Evolutionary conservation across 1,140 invertebrate species (phyloP).

Genomic region (Diorhabda sublineata): DNA sequence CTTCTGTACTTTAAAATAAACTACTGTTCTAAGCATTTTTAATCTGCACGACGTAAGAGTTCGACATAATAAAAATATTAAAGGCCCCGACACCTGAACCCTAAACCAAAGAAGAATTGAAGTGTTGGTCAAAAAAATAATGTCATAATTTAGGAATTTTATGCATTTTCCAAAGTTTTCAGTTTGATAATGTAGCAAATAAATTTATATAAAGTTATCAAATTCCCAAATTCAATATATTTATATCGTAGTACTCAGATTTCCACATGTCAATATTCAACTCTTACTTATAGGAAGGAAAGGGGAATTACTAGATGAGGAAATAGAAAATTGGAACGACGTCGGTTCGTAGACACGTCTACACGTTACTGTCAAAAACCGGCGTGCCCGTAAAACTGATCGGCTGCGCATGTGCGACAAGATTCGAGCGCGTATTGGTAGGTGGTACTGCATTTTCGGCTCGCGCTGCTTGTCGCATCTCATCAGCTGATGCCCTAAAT

Average conservation of each 20-base stretch:
- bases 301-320: background rate
- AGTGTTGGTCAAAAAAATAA: no score
- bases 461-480: slow-evolving; percentile 68
- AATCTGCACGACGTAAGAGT: no score
- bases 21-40: no score
- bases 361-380: slow-evolving; percentile 58
- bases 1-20: no score
- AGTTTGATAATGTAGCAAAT: no score
- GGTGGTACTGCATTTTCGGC: slow-evolving; percentile 34
- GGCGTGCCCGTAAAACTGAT: slow-evolving; percentile 66
- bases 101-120: no score
- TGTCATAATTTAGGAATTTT: no score
- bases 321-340: background rate
- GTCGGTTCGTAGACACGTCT: slow-evolving; percentile 12
- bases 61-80: no score
- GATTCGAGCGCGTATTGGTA: slow-evolving; percentile 56
- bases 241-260: background rate
- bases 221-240: background rate
- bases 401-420: slow-evolving; percentile 73
- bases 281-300: background rate
- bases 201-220: no score
- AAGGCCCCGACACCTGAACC: no score
- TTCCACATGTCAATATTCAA: background rate
- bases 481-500: slow-evolving; percentile 65
- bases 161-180: no score